Evolutionary conservation across 2,113 vertebrate genomes (phyloP).

Genomic region (Myodes glareolus): DNA sequence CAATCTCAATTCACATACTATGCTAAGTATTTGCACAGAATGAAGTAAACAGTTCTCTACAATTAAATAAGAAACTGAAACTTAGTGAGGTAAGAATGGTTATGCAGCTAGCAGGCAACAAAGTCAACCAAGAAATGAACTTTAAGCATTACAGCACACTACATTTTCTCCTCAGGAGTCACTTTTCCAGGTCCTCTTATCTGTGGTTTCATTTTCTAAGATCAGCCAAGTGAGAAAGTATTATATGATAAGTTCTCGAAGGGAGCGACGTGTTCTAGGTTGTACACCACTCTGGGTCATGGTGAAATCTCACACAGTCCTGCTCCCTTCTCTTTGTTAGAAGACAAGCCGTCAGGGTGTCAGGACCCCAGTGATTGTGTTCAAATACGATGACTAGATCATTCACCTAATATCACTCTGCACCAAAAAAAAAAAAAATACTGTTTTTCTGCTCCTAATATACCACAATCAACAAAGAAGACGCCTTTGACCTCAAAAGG

Average conservation of each 20-base stretch:
- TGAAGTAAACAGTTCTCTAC: constrained; percentile 9
- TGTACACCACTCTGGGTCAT: neutral
- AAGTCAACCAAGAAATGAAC: neutral
- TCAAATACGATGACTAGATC: neutral
- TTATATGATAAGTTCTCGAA: neutral
- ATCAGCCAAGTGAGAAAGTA: neutral
- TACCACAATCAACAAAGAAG: neutral
- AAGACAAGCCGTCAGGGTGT: neutral
- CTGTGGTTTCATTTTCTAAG: neutral
- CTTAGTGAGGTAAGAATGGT: neutral
- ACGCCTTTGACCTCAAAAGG: neutral
- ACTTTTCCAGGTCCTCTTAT: neutral
- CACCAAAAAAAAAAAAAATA: neutral
- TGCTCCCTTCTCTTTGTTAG: neutral
- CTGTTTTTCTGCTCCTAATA: neutral
- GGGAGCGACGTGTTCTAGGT: neutral
- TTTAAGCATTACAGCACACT: neutral
- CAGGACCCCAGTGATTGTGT: neutral
- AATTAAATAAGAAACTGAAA: constrained; percentile 22
- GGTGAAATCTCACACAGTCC: neutral
- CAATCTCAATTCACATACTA: neutral
- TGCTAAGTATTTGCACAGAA: neutral
- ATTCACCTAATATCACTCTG: neutral
- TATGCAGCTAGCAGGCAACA: neutral
- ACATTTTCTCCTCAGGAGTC: neutral